Conservation (phyloP, 1,140 invertebrate genomes). For the Drosophila prosaltans region DNA sequence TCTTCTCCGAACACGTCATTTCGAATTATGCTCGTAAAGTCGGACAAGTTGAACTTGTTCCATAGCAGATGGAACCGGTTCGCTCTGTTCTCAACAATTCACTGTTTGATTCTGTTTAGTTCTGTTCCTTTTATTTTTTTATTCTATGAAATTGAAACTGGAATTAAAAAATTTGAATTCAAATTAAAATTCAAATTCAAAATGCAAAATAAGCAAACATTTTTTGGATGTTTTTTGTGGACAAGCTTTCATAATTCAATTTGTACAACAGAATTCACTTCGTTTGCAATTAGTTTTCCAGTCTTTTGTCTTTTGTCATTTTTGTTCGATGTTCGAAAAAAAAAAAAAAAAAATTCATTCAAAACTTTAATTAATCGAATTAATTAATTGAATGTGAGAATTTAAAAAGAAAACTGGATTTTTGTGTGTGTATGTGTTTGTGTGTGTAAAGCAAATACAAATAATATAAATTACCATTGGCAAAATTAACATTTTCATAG, state of each 20-base stretch:
- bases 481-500: no score
- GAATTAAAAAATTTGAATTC: not conserved
- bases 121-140: slow-evolving; percentile 1
- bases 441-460: no score
- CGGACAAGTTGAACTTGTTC: slow-evolving; percentile 20
- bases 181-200: not conserved
- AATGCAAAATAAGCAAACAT: slow-evolving; percentile 2
- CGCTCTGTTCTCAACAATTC: not conserved
- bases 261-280: slow-evolving; percentile 17
- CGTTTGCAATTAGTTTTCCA: slow-evolving; percentile 6
- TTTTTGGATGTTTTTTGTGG: not conserved
- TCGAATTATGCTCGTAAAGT: slow-evolving; percentile 10
- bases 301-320: slow-evolving; percentile 8
- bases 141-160: slow-evolving; percentile 9
- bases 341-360: no score
- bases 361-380: slow-evolving; percentile 7
- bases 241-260: slow-evolving; percentile 16
- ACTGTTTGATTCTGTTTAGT: not conserved
- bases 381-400: no score
- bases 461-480: no score
- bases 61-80: slow-evolving; percentile 7
- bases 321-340: not conserved
- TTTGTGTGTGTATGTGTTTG: no score
- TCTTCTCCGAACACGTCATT: slow-evolving; percentile 15
- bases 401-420: not conserved